phyloP scores from a whole-genome alignment of 2,113 vertebrate species.

The Phyllostomus hastatus region DNA sequence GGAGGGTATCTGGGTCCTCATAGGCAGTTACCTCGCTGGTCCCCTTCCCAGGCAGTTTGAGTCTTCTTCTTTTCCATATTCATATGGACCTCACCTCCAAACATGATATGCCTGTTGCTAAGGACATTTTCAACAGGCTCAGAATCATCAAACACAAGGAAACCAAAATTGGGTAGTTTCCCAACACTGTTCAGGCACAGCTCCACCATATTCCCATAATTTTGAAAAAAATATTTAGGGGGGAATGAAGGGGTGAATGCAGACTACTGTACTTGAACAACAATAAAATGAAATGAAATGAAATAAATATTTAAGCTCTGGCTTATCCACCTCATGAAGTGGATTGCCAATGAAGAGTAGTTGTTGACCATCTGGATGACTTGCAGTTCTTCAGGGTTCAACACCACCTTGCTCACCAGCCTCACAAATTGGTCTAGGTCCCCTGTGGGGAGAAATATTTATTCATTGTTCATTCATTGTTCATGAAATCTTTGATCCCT shows the following conservation, averaged over 20 bases:
- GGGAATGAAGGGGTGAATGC: no score
- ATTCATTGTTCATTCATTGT: constrained; percentile 70
- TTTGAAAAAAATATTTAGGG: no score
- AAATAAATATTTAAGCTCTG: no score
- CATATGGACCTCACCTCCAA: constrained; percentile 93
- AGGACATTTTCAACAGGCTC: no score
- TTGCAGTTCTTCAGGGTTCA: constrained; percentile 88
- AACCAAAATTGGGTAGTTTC: no score
- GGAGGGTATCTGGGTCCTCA: constrained; percentile 93
- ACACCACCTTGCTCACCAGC: constrained; percentile 91
- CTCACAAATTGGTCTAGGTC: constrained; percentile 90
- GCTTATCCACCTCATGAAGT: no score
- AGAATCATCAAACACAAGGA: no score
- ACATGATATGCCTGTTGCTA: constrained; percentile 89
- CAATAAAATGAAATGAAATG: no score
- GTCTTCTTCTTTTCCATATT: constrained; percentile 99
- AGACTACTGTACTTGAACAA: no score
- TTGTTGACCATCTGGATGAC: constrained; percentile 96
- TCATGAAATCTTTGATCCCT: constrained; percentile 94
- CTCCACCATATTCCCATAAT: no score
- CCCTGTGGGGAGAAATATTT: constrained; percentile 83
- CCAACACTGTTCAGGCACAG: no score
- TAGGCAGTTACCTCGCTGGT: constrained; percentile 91
- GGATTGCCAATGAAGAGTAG: constrained; percentile 65
- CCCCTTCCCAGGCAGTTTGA: constrained; percentile 92